Base-by-base conservation (phyloP, 2,888 invertebrate species). In the Globia sparganii region DNA sequence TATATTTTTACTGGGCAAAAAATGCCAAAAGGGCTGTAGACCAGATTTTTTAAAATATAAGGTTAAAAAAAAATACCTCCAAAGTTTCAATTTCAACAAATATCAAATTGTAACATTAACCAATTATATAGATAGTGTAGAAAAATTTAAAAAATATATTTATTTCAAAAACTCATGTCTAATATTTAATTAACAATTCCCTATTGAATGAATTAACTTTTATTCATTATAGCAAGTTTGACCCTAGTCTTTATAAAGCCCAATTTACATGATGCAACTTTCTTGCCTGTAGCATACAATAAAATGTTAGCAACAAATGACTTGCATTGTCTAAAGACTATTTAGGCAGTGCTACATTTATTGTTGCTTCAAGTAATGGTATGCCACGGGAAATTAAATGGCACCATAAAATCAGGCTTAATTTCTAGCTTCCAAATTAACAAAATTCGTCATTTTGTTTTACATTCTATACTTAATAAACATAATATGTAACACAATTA, bases 381-480 rank as follows among this genome's bases (percentile, higher is more conserved):
- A 53, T 53, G 53, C 8, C 2, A 53, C 9, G 0, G 4, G 9
- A 3, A 25, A 25, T 53, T 11, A 53, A 53, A 53, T 3, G 25
- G 53, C 4, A 9, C 4, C 25, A 25, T 25, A 25, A 53, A 53
- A 53, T 11, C 53, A 53, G 25, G 25, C 25, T 53, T 53, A 25
- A 53, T 53, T 53, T 68, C 18, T 34, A 53, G 18, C 34, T 18
- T n/a, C 25, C 5, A 31, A 49, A 31, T 25, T 9, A 34, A 49
- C 53, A 53, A 34, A 46, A 31, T 66, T 21, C 5, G 18, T 34
- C 2, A 2, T n/a, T 28, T 49, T 56, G 28, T 31, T 46, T 73
- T 37, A 78, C 66, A 73, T 61, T 66, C 9, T 31, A 11, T 25
- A 37, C 25, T 58, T 34, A 58, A 31, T 31, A 72, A 65, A 53